Evolutionary conservation across 2,113 vertebrate species (phyloP).

Genomic region (Callipepla californica): DNA sequence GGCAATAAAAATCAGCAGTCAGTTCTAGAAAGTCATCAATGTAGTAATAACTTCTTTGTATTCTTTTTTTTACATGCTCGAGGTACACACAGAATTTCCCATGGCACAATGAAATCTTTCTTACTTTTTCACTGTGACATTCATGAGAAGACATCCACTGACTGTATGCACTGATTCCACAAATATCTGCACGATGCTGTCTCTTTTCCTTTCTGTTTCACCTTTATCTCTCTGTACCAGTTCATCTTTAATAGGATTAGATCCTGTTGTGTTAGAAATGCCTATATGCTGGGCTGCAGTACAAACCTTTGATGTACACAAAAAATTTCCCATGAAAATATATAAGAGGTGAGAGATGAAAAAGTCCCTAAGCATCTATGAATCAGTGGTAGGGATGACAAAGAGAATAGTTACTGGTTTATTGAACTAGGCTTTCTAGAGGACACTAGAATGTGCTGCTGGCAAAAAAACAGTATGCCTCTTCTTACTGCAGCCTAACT

Average conservation of each 20-base stretch:
- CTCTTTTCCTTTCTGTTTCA: not conserved
- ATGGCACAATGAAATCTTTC: not conserved
- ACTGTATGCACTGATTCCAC: not conserved
- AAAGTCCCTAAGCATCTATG: fast-evolving
- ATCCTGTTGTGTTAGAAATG: not conserved
- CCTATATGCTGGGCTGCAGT: not conserved
- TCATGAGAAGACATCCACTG: not conserved
- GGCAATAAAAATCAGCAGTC: not conserved
- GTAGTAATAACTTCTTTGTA: not conserved
- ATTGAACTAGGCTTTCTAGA: not conserved
- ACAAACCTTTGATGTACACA: fast-evolving
- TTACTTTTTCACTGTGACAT: not conserved
- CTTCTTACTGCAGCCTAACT: not conserved
- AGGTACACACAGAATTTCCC: not conserved
- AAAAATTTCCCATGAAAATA: not conserved
- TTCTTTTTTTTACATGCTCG: not conserved
- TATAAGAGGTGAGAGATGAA: not conserved
- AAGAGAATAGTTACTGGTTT: not conserved
- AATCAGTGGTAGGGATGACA: not conserved
- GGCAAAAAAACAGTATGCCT: not conserved
- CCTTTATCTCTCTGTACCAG: not conserved
- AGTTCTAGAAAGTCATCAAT: not conserved
- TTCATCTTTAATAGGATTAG: not conserved
- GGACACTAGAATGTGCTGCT: not conserved
- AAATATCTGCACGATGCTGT: not conserved